Conservation (phyloP, 2,888 invertebrate genomes). For the Elmis aenea region DNA sequence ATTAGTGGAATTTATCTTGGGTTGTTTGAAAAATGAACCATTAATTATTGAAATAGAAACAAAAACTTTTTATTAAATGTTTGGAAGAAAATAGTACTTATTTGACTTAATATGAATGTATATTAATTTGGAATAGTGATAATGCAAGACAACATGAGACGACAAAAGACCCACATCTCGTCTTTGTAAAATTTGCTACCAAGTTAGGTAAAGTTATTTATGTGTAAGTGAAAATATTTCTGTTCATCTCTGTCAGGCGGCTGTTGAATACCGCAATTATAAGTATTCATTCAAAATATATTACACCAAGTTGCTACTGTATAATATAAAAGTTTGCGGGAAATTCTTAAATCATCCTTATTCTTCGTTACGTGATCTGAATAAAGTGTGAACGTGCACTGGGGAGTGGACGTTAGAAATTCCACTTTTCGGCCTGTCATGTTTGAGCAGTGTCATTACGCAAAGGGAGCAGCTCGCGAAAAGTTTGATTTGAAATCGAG, state of each 20-base stretch:
- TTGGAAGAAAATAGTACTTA: too few species aligned
- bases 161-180: too few species aligned
- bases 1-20: too few species aligned
- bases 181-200: too few species aligned
- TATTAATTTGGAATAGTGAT: too few species aligned
- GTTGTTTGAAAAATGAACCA: too few species aligned
- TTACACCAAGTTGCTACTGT: conserved; percentile 21
- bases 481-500: conserved; percentile 39
- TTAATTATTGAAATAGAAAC: too few species aligned
- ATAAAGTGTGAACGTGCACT: conserved; percentile 26
- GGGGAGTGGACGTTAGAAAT: conserved; percentile 30
- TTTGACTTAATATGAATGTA: too few species aligned
- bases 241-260: conserved; percentile 20
- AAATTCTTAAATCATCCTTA: conserved; percentile 31
- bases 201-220: too few species aligned
- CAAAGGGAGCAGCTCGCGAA: conserved; percentile 30
- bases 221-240: too few species aligned
- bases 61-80: too few species aligned
- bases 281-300: conserved; percentile 28
- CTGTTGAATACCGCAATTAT: conserved; percentile 31
- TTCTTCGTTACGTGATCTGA: conserved; percentile 32
- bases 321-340: conserved; percentile 23
- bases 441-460: conserved; percentile 32
- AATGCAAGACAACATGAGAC: too few species aligned
- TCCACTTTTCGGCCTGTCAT: conserved; percentile 28